Evolutionary conservation across 2,888 invertebrate genomes (phyloP).

Genomic region (Drosophila leonis): DNA sequence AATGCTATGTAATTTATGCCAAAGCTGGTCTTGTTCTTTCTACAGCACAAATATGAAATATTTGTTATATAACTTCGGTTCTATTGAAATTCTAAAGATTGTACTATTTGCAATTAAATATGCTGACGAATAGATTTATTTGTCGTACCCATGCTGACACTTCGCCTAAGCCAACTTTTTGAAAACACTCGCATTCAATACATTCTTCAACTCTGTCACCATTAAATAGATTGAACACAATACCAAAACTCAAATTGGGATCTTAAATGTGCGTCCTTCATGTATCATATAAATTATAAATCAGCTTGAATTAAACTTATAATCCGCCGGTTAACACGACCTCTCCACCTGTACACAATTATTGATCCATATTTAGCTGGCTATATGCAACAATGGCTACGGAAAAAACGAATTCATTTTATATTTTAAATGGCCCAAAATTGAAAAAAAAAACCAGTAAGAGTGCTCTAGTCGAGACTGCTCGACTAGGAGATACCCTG

Average conservation of each 20-base stretch:
- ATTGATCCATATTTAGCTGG: slow-evolving; percentile 19
- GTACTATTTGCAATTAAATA: too few relatives aligned
- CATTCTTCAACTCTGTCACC: not conserved
- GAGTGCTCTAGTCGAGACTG: not conserved
- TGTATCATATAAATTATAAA: slow-evolving; percentile 15
- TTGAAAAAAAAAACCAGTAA: not conserved
- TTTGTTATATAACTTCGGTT: not conserved
- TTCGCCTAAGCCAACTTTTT: too few relatives aligned
- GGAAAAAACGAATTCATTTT: not conserved
- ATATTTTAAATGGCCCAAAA: not conserved
- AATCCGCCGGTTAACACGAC: slow-evolving; percentile 4
- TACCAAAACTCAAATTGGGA: not conserved
- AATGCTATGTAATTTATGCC: too few relatives aligned
- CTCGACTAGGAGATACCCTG: not conserved
- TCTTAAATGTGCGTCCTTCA: slow-evolving; percentile 2
- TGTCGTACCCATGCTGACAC: too few relatives aligned
- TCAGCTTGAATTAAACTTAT: slow-evolving; percentile 5
- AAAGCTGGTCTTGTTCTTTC: not conserved
- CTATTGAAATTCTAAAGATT: too few relatives aligned
- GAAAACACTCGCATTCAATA: not conserved
- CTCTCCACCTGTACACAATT: not conserved
- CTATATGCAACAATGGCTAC: not conserved
- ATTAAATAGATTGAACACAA: not conserved
- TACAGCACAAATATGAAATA: not conserved
- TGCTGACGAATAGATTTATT: too few relatives aligned